Percentiles rank a stretch among this genome's conserved stretches.
Conservation (phyloP, 30 jellyfish, hydroid and myxozoan species). For the Clytia hemisphaerica region DNA sequence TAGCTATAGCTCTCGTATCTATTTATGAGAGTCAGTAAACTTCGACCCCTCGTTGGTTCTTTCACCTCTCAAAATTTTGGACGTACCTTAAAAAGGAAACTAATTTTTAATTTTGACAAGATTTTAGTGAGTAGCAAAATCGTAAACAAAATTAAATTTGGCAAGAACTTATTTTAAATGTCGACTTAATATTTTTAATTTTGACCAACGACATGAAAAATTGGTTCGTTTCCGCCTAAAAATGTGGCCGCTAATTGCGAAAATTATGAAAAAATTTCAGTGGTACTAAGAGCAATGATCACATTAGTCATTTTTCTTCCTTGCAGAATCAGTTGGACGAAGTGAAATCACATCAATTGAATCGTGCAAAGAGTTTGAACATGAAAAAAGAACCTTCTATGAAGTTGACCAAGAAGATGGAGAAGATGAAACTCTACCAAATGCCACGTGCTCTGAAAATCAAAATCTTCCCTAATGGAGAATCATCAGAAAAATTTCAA, state of each 20-base stretch:
- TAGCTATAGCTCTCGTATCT: too few species aligned
- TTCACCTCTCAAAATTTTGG: too few species aligned
- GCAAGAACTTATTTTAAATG: not conserved
- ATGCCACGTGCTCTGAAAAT: conserved; percentile 74
- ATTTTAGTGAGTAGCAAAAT: too few species aligned
- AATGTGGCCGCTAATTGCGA: not conserved
- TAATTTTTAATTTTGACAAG: too few species aligned
- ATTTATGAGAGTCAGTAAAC: too few species aligned
- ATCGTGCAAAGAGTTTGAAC: conserved; percentile 11
- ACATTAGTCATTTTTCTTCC: not conserved
- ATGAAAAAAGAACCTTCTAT: conserved; percentile 11
- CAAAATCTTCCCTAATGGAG: conserved; percentile 73
- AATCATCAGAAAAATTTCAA: conserved; percentile 29
- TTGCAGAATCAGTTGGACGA: conserved; percentile 62
- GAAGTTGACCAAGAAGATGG: conserved; percentile 22
- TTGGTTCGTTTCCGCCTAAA: not conserved
- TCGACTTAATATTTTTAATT: not conserved
- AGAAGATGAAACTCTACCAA: conserved; percentile 47
- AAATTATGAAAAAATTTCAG: not conserved
- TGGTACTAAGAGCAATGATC: not conserved
- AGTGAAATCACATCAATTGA: conserved; percentile 52
- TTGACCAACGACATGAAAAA: not conserved
- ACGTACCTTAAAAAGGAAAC: too few species aligned
- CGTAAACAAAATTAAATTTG: too few species aligned
- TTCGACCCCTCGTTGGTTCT: too few species aligned